Base-by-base conservation (phyloP, 2,888 invertebrate species). In the Exocentrus adspersus region DNA sequence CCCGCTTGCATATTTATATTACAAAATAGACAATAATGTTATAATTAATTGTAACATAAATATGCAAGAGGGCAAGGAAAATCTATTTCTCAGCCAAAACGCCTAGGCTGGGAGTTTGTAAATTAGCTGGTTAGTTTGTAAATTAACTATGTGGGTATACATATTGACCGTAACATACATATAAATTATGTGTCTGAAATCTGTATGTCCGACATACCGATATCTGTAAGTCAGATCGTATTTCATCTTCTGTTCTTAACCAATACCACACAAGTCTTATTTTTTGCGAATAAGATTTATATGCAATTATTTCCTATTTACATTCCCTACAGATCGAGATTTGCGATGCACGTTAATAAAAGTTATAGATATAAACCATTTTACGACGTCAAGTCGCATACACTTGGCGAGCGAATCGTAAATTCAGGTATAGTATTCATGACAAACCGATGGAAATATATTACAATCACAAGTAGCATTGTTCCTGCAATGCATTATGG, bases 371-470 rank as follows among this genome's bases (percentile, higher is more conserved):
- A 54, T 54, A 53, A 48, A 61, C 54, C 28, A 28, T 43, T 58
- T 57, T 58, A 57, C 51, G 19, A 50, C 52, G 51, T 62, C 51
- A 43, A 28, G 21, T 51, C 52, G 51, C 42, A 21, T 14, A 53
- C 14, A 6, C 51, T 51, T 19, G 19, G 45, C 52, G n/a, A 20
- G 51, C 12, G 20, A 30, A 52, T 45, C 51, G 62, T 62, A 62
- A 62, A 62, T 62, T 58, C 14, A 52, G 32, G 37, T 62, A 56
- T 62, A 46, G 46, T 46, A 58, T 62, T 52, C 46, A 52, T 32
- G 50, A 50, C 56, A 57, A 62, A 62, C 52, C 52, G 45, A 45
- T 21, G 52, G 9, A 52, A 43, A 51, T 53, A 53, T 53, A 41
- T 42, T 45, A 45, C 37, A 37, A 46, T 14, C 20, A 21, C 19